These are phyloP conservation scores for Nanorana parkeri DNA, from an alignment of 2,113 vertebrate genomes.

Conservation along the genomic window DNA sequence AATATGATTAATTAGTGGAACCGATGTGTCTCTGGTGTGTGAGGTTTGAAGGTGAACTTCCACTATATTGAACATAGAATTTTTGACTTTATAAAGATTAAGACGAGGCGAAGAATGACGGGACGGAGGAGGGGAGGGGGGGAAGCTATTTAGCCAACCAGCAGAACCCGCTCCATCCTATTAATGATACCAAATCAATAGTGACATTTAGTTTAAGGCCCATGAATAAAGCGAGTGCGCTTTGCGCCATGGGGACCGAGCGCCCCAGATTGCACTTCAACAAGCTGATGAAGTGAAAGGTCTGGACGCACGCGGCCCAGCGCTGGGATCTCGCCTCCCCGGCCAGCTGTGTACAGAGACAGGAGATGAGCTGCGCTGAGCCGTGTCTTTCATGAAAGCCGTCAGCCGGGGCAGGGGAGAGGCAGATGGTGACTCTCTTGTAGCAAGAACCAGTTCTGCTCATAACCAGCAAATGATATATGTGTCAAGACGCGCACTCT, in stretches of 20 bases:
- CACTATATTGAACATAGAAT: too few species aligned
- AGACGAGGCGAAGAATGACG: too few species aligned
- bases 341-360: not conserved
- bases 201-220: conserved; percentile 8
- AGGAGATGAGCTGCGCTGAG: not conserved
- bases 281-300: conserved; percentile 24
- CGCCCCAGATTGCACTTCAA: not conserved
- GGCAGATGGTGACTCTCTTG: too few species aligned
- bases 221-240: conserved; percentile 10
- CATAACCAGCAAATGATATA: too few species aligned
- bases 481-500: too few species aligned
- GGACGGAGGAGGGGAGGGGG: too few species aligned
- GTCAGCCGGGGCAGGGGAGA: not conserved
- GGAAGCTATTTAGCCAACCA: too few species aligned
- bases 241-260: not conserved
- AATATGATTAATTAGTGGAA: too few species aligned
- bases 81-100: too few species aligned
- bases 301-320: not conserved
- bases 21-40: too few species aligned
- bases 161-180: not conserved
- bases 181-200: conserved; percentile 37
- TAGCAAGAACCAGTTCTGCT: too few species aligned
- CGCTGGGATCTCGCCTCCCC: not conserved
- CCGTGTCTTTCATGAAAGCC: not conserved
- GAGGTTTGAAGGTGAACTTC: too few species aligned